Conservation (phyloP, 2,113 vertebrate species). For the Motacilla tschutschensis region DNA sequence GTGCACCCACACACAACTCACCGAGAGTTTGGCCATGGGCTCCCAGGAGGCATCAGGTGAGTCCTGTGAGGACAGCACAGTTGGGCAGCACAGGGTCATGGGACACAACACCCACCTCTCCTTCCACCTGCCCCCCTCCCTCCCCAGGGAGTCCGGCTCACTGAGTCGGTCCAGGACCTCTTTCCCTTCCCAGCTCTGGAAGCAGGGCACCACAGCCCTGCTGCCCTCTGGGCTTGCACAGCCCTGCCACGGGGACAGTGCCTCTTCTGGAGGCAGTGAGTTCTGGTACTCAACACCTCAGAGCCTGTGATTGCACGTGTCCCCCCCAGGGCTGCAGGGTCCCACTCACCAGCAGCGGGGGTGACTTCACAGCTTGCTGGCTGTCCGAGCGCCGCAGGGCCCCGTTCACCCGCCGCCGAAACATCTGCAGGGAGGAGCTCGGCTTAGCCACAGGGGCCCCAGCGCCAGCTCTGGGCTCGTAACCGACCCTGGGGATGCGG, state of each 20-base stretch:
- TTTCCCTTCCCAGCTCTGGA: not conserved
- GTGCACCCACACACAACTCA: conserved; percentile 66
- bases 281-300: not conserved
- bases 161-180: not conserved
- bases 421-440: conserved; percentile 75
- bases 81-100: not conserved
- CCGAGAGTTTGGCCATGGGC: conserved; percentile 91
- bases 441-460: not conserved
- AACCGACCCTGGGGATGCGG: not conserved
- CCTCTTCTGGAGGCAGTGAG: not conserved
- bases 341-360: conserved; percentile 88
- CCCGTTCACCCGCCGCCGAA: conserved; percentile 83
- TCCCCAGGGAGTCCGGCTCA: not conserved
- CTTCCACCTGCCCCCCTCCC: not conserved
- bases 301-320: accelerated
- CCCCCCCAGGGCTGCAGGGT: not conserved
- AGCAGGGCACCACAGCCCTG: not conserved
- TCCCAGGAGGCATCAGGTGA: conserved; percentile 88
- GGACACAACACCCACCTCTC: not conserved
- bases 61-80: conserved; percentile 72
- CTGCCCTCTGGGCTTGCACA: not conserved
- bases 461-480: not conserved
- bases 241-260: not conserved
- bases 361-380: conserved; percentile 94
- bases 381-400: conserved; percentile 86